A percentile compares a stretch with the other conserved stretches of the same genome.
phyloP scores from a whole-genome alignment of 1,140 invertebrate species.

The Macrobrachium rosenbergii region DNA sequence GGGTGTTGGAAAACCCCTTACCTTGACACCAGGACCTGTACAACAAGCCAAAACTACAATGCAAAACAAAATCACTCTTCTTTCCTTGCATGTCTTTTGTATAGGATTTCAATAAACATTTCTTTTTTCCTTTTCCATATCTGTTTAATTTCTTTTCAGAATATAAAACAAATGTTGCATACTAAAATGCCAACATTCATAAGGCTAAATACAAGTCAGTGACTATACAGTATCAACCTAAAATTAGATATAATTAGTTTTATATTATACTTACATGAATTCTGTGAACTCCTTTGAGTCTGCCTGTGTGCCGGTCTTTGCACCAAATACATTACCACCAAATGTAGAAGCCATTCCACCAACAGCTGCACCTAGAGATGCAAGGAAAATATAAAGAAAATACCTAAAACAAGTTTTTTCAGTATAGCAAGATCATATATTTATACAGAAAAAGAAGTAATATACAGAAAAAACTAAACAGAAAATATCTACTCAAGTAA shows the following conservation, averaged over 20 bases:
- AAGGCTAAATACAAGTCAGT: neutral
- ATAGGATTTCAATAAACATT: too few relatives aligned
- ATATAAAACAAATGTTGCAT: too few relatives aligned
- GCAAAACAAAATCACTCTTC: too few relatives aligned
- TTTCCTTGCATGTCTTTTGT: too few relatives aligned
- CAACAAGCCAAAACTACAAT: too few relatives aligned
- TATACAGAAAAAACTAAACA: too few relatives aligned
- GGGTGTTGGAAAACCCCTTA: too few relatives aligned
- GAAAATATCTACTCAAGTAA: too few relatives aligned
- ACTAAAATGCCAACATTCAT: neutral
- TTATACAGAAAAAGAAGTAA: too few relatives aligned
- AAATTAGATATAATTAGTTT: neutral
- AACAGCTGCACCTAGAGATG: neutral
- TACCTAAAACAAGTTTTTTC: neutral
- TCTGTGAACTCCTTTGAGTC: slow-evolving; percentile 46
- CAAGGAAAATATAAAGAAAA: neutral
- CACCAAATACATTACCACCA: slow-evolving; percentile 24
- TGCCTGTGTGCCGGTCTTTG: slow-evolving; percentile 4
- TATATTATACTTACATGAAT: slow-evolving; percentile 35
- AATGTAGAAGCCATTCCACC: slow-evolving; percentile 6
- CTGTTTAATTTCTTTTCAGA: too few relatives aligned
- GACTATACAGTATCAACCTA: neutral
- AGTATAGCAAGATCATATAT: neutral
- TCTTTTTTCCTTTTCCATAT: too few relatives aligned
- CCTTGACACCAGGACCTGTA: too few relatives aligned